Evolutionary conservation across 2,113 vertebrate species (phyloP).

Genomic region (Coturnix japonica): DNA sequence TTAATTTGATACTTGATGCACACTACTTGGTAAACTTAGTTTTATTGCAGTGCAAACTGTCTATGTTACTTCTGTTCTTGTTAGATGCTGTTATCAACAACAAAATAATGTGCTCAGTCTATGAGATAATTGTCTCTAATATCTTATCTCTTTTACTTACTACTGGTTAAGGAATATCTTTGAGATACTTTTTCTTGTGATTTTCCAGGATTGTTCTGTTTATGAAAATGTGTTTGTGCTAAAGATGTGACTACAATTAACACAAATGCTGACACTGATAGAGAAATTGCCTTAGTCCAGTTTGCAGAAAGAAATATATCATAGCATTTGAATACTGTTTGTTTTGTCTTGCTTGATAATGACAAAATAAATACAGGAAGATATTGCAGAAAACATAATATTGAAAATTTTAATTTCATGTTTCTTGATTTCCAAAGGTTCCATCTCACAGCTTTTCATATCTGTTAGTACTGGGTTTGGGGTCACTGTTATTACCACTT

Average conservation of each 20-base stretch:
- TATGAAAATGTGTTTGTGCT: slow-evolving; percentile 6
- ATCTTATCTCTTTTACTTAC: not conserved
- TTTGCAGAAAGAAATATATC: slow-evolving; percentile 1
- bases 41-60: not conserved
- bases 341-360: not conserved
- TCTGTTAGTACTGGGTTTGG: not conserved
- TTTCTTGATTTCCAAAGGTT: not conserved
- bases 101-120: not conserved
- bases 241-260: slow-evolving; percentile 7
- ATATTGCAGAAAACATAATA: not conserved
- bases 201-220: not conserved
- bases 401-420: slow-evolving; percentile 1
- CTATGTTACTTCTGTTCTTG: not conserved
- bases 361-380: slow-evolving; percentile 3
- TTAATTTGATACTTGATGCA: not conserved
- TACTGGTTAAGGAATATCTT: not conserved
- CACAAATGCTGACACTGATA: not conserved
- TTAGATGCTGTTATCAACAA: not conserved
- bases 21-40: not conserved
- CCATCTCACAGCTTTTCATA: not conserved
- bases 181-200: not conserved
- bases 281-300: slow-evolving; percentile 23
- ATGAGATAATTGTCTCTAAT: not conserved
- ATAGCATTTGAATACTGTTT: slow-evolving; percentile 4
- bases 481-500: not conserved